phyloP scores from a whole-genome alignment of 2,888 invertebrate species.

The Rhabditoides inermis region DNA sequence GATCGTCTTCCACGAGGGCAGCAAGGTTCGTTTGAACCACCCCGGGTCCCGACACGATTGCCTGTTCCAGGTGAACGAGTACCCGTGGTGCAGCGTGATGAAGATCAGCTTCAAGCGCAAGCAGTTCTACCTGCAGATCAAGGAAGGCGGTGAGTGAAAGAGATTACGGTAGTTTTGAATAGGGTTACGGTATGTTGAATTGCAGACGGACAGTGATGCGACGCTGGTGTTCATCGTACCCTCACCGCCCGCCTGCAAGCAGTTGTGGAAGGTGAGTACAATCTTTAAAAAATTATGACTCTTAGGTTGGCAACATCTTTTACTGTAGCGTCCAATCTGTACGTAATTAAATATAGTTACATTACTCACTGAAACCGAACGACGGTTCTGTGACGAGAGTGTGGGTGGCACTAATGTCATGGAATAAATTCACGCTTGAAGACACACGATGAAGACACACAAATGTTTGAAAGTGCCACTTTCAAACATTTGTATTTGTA shows the following conservation, averaged over 20 bases:
- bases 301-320: too few relatives aligned
- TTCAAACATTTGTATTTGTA: neutral
- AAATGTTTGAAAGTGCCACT: too few relatives aligned
- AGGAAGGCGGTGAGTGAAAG: slow-evolving; percentile 1
- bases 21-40: slow-evolving; percentile 19
- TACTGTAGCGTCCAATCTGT: neutral
- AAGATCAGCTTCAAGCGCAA: slow-evolving; percentile 97
- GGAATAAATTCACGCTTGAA: too few relatives aligned
- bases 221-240: slow-evolving; percentile 87
- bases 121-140: slow-evolving; percentile 78
- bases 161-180: neutral
- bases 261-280: slow-evolving; percentile 20
- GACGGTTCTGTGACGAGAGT: too few relatives aligned
- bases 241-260: slow-evolving; percentile 62
- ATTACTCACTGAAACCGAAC: too few relatives aligned
- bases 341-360: neutral
- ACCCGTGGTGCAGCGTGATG: slow-evolving; percentile 73
- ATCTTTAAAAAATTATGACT: neutral
- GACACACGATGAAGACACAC: too few relatives aligned
- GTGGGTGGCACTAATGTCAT: too few relatives aligned
- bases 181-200: neutral
- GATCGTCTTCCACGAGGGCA: slow-evolving; percentile 74
- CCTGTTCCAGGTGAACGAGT: slow-evolving; percentile 67
- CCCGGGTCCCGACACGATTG: neutral
- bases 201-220: slow-evolving; percentile 22